These are phyloP conservation scores for Stichodactyla helianthus DNA, from an alignment of 64 coral and sea anemone genomes.

Conservation along the genomic window DNA sequence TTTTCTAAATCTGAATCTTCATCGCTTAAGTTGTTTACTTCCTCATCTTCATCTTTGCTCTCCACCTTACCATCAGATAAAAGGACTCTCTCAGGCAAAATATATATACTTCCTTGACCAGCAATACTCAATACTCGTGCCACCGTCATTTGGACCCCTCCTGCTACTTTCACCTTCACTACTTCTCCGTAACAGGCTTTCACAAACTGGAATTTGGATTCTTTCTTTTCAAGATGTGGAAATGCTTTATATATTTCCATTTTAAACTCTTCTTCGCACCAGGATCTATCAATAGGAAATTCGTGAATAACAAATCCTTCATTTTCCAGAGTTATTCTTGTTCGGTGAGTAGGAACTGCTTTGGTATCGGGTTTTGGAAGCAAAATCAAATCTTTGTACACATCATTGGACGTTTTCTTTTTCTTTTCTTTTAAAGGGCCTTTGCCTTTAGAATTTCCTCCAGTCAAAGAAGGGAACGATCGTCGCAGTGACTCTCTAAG, in stretches of 20 bases:
- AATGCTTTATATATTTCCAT: conserved; percentile 44
- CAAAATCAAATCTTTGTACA: conserved; percentile 47
- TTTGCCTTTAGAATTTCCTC: conserved; percentile 21
- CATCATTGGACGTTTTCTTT: conserved; percentile 34
- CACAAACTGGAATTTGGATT: conserved; percentile 32
- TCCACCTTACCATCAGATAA: too few relatives aligned
- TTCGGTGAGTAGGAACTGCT: conserved; percentile 36
- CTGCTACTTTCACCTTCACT: too few relatives aligned
- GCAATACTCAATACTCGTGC: too few relatives aligned
- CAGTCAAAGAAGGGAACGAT: conserved; percentile 20
- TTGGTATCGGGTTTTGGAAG: conserved; percentile 37
- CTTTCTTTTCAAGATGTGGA: conserved; percentile 51
- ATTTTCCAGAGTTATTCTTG: conserved; percentile 36
- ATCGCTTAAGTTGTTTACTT: conserved; percentile 1
- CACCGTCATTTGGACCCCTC: too few relatives aligned
- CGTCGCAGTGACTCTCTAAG: conserved; percentile 24
- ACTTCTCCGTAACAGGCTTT: conserved; percentile 25
- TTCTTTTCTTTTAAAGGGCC: conserved; percentile 15
- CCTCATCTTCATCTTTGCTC: background rate
- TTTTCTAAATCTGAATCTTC: conserved; percentile 32
- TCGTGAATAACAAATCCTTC: conserved; percentile 41
- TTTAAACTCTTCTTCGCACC: conserved; percentile 33
- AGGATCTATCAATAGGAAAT: conserved; percentile 46
- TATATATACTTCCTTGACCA: conserved; percentile 5
- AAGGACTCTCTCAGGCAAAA: conserved; percentile 48